These are phyloP conservation scores for Gila orcuttii DNA, from an alignment of 2,113 vertebrate species.

Conservation along the genomic window DNA sequence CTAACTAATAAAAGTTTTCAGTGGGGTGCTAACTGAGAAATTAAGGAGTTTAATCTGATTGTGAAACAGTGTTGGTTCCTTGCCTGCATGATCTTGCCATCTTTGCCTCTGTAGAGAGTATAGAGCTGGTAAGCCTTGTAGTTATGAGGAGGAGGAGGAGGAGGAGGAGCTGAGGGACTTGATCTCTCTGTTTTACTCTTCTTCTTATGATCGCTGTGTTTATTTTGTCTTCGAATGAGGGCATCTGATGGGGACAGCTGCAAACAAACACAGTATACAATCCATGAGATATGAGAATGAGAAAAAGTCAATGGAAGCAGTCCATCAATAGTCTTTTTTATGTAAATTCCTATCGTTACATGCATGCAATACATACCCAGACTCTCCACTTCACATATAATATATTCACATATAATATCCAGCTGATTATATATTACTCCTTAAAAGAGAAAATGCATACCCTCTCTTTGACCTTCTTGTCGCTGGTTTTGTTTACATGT, in stretches of 20 bases:
- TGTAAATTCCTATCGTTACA: neutral
- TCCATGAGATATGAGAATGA: neutral
- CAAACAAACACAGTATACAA: conserved; percentile 24
- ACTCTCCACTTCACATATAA: neutral
- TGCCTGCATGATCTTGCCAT: conserved; percentile 96
- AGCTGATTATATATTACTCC: neutral
- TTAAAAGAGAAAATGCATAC: conserved; percentile 60
- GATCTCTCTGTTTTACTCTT: conserved; percentile 74
- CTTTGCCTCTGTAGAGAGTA: conserved; percentile 89
- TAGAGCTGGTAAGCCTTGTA: conserved; percentile 95
- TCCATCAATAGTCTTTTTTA: neutral
- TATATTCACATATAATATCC: neutral
- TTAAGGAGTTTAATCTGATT: neutral
- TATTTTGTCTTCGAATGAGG: conserved; percentile 80
- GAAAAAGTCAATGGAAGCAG: neutral
- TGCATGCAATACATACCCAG: neutral
- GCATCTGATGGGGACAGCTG: conserved; percentile 89
- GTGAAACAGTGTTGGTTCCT: neutral
- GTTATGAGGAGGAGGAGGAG: conserved; percentile 82
- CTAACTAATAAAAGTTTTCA: neutral
- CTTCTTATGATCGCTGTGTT: conserved; percentile 74
- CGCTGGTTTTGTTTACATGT: conserved; percentile 71
- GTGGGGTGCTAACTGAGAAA: neutral
- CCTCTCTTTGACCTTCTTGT: conserved; percentile 84
- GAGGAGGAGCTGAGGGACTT: conserved; percentile 39